These are phyloP conservation scores for Astatotilapia flaviijosephi DNA, from an alignment of 2,113 vertebrate species.

Conservation along the genomic window DNA sequence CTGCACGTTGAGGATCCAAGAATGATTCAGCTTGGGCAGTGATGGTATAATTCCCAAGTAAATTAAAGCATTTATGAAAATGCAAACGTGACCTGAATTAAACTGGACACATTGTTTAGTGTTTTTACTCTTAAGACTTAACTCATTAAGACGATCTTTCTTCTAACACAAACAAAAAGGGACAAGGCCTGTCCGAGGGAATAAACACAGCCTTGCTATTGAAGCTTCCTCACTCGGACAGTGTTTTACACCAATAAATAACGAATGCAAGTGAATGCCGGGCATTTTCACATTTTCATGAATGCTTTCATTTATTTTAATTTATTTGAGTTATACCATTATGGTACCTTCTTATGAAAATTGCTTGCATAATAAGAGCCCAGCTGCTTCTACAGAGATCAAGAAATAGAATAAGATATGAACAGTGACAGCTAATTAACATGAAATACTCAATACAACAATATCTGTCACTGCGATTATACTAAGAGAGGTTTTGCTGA, in stretches of 20 bases:
- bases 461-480: background rate
- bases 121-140: constrained; percentile 25
- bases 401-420: background rate
- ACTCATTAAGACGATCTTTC: constrained; percentile 52
- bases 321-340: background rate
- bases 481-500: background rate
- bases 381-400: background rate
- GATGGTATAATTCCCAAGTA: background rate
- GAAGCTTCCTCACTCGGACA: constrained; percentile 44
- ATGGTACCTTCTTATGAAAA: constrained; percentile 1
- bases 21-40: background rate
- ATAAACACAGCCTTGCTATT: constrained; percentile 54
- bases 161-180: constrained; percentile 39
- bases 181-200: constrained; percentile 51
- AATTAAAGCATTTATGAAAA: constrained; percentile 1
- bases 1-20: background rate
- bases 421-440: background rate
- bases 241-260: constrained; percentile 49
- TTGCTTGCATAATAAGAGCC: background rate
- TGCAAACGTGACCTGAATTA: background rate
- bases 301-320: background rate
- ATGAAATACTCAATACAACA: background rate
- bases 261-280: constrained; percentile 27
- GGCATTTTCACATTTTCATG: background rate
- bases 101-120: background rate